These are phyloP conservation scores for Nomada fucata DNA, from an alignment of 2,888 invertebrate species.

Conservation along the genomic window DNA sequence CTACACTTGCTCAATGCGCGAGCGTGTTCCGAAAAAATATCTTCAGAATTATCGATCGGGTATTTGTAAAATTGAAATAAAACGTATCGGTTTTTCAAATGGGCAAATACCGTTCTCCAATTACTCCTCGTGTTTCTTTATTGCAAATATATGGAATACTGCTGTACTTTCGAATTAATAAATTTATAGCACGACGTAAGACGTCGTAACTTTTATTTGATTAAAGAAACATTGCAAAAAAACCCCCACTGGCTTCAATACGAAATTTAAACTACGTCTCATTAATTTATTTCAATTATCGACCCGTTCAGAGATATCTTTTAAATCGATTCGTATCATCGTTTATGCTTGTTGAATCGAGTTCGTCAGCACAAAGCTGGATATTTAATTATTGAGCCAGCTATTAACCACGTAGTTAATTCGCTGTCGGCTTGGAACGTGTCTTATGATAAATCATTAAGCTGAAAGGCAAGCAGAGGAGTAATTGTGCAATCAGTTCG, in stretches of 20 bases:
- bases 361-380: constrained; percentile 8
- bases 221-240: neutral
- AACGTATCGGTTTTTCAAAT: constrained; percentile 28
- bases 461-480: neutral
- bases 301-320: neutral
- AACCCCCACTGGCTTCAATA: neutral
- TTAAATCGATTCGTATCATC: constrained; percentile 9
- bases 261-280: neutral
- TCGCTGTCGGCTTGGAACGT: neutral
- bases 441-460: constrained; percentile 32
- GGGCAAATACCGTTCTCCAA: constrained; percentile 7
- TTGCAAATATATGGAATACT: neutral
- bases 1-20: constrained; percentile 38
- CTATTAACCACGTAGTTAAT: constrained; percentile 23
- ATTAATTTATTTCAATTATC: constrained; percentile 21
- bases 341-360: neutral
- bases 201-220: neutral
- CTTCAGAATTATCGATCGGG: constrained; percentile 7
- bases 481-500: constrained; percentile 16
- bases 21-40: constrained; percentile 18
- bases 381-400: constrained; percentile 34
- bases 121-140: no score
- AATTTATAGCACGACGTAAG: neutral
- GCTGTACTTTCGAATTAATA: neutral
- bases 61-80: constrained; percentile 3